Base-by-base conservation (phyloP, 2,797 vertebrate genomes). In the Leucoraja ocellata region DNA sequence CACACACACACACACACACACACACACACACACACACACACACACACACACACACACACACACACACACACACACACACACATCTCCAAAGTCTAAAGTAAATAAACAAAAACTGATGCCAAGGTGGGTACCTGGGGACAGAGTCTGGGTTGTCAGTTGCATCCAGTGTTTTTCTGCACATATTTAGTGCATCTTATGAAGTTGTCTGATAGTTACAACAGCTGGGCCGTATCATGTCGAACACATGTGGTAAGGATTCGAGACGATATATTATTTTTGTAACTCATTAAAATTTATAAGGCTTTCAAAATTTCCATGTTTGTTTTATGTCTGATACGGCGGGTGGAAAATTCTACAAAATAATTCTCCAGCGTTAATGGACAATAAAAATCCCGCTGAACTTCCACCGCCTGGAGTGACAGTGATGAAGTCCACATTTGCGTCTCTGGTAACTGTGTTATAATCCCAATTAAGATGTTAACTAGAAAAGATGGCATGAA, bases 201-300 rank as follows among this genome's bases (percentile, higher is more conserved):
- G 71, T 25, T 76, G 71, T 21, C 13, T 32, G 36, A 10, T 36
- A 32, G 61, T 74, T 92, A 54, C 9, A 36, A 74, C 68, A 73
- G 4, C 39, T 76, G 90, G 90, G 71, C 39, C 1, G 28, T 13
- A 74, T 71, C 71, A 25, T 63, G 32, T 68, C 21, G 1, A 71
- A n/a, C 16, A 58, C 88, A 13, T 13, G 88, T 65, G 18, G 1
- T 39, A 91, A 46, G 68, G 68, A 73, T 91, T 73, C 88, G 39
- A 91, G 8, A 71, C 2, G 71, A 92, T n/a, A 74, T 28, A 76
- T 74, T 54, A 76, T 92, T 92, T 92, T 76, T 54, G 76, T 54
- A 58, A 92, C 71, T 58, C 25, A 92, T 76, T 92, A 92, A 92
- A 92, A 46, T 92, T 92, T 92, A 92, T 46, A 74, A 88, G 90